Evolutionary conservation across 2,113 vertebrate genomes (phyloP).

Genomic region (Saimiri boliviensis): DNA sequence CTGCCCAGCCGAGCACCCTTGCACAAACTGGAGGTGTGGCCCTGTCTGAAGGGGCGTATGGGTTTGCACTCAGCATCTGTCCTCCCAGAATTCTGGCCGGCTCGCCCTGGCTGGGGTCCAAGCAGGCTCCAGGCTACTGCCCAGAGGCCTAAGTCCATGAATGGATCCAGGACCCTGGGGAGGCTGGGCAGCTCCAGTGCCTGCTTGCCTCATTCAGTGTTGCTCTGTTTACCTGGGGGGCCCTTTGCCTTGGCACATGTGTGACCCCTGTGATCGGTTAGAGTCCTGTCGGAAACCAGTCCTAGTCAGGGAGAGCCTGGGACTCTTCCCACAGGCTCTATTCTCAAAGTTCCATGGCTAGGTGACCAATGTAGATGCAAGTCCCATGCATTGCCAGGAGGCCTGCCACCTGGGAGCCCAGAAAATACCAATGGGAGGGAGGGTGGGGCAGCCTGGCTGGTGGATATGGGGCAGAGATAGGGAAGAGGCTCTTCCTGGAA

Average conservation of each 20-base stretch:
- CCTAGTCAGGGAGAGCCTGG: not conserved
- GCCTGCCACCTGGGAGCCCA: not conserved
- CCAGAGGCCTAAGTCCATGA: not conserved
- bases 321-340: not conserved
- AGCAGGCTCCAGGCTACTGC: not conserved
- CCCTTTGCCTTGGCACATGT: no score
- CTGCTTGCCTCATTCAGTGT: not conserved
- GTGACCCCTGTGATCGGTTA: not conserved
- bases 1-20: not conserved
- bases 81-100: not conserved
- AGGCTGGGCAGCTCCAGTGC: not conserved
- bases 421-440: not conserved
- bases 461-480: not conserved
- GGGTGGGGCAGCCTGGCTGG: not conserved
- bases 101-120: not conserved
- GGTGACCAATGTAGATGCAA: not conserved
- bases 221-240: not conserved
- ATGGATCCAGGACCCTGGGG: not conserved
- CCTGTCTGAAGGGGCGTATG: not conserved
- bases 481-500: not conserved
- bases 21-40: not conserved
- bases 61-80: not conserved
- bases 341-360: not conserved
- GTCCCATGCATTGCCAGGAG: not conserved
- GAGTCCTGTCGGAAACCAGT: not conserved